Evolutionary conservation across 1,140 invertebrate species (phyloP).

Genomic region (Drosophila takahashii): DNA sequence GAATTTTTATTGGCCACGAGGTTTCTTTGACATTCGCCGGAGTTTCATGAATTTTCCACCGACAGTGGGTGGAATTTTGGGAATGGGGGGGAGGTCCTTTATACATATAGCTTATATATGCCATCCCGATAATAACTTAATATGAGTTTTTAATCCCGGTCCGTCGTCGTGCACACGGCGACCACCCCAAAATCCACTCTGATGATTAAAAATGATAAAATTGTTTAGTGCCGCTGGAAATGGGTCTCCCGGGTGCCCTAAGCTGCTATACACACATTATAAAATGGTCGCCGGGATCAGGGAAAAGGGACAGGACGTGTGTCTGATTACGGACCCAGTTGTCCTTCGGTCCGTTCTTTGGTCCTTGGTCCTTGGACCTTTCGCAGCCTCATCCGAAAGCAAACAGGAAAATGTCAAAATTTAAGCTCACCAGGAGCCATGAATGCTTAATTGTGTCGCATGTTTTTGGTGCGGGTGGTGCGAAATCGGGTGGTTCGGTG

Average conservation of each 20-base stretch:
- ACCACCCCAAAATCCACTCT: slow-evolving; percentile 70
- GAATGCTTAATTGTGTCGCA: slow-evolving; percentile 80
- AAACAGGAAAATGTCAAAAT: slow-evolving; percentile 80
- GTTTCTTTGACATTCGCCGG: slow-evolving; percentile 31
- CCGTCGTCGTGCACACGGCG: slow-evolving; percentile 32
- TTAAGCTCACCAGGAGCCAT: slow-evolving; percentile 72
- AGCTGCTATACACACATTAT: slow-evolving; percentile 85
- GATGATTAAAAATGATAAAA: slow-evolving; percentile 85
- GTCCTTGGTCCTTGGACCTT: slow-evolving; percentile 1
- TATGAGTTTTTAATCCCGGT: slow-evolving; percentile 83
- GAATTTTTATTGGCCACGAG: slow-evolving; percentile 73
- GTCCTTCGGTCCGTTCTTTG: slow-evolving; percentile 12
- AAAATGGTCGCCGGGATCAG: slow-evolving; percentile 83
- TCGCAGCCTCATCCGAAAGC: slow-evolving; percentile 45
- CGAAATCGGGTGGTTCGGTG: slow-evolving; percentile 5
- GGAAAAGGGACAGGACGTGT: slow-evolving; percentile 57
- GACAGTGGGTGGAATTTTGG: background rate
- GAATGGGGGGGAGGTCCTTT: background rate
- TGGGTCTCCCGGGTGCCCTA: slow-evolving; percentile 75
- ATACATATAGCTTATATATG: slow-evolving; percentile 24
- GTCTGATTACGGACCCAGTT: slow-evolving; percentile 47
- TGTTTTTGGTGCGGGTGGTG: slow-evolving; percentile 19
- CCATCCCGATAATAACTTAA: slow-evolving; percentile 83
- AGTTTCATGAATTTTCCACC: slow-evolving; percentile 55
- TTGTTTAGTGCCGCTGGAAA: slow-evolving; percentile 79